phyloP scores from a whole-genome alignment of 53 echinoderm and acorn worm species.

The Actinopyga echinites region DNA sequence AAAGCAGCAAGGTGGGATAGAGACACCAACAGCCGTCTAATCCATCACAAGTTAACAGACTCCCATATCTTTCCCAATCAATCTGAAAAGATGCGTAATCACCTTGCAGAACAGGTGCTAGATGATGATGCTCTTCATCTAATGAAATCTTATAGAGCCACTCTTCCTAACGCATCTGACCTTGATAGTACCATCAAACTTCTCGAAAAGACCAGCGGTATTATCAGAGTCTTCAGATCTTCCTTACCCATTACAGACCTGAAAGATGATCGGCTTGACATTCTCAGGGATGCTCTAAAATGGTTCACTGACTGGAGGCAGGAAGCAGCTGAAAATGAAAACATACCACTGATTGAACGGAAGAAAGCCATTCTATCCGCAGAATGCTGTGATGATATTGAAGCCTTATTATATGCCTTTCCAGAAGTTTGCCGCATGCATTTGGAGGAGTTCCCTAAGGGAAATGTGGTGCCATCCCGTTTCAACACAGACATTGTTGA shows the following conservation, averaged over 20 bases:
- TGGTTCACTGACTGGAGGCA: slow-evolving; percentile 16
- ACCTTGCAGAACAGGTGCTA: slow-evolving; percentile 36
- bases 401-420: not conserved
- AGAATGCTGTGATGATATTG: slow-evolving; percentile 35
- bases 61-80: not conserved
- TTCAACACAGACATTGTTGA: slow-evolving; percentile 11
- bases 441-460: slow-evolving; percentile 4
- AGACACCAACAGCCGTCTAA: slow-evolving; percentile 7
- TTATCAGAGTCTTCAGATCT: slow-evolving; percentile 19
- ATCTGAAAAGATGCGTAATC: slow-evolving; percentile 39
- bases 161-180: not conserved
- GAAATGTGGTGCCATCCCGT: not conserved
- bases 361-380: not conserved
- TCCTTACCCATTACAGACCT: not conserved
- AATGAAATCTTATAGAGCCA: slow-evolving; percentile 16
- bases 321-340: not conserved
- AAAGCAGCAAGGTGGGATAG: slow-evolving; percentile 19
- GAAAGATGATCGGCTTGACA: not conserved
- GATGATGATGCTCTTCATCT: slow-evolving; percentile 28
- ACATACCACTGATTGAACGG: not conserved
- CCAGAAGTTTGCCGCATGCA: slow-evolving; percentile 28
- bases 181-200: slow-evolving; percentile 32
- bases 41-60: slow-evolving; percentile 16
- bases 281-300: not conserved
- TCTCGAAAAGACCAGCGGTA: slow-evolving; percentile 4